phyloP scores from a whole-genome alignment of 2,113 vertebrate species.

The Halcyon senegalensis region DNA sequence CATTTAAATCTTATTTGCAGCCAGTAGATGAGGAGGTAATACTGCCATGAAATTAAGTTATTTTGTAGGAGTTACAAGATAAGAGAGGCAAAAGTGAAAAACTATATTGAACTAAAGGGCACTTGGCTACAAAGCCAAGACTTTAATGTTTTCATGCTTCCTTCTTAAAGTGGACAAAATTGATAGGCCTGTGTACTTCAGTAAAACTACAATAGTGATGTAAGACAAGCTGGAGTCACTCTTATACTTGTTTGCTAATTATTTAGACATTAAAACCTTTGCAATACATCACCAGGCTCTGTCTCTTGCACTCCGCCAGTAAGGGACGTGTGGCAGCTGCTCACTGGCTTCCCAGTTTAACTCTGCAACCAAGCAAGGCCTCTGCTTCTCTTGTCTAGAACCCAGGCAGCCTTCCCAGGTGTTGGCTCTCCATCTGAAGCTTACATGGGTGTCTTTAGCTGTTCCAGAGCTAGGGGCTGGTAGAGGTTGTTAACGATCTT shows the following conservation, averaged over 20 bases:
- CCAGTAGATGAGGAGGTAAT: neutral
- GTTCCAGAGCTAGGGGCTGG: neutral
- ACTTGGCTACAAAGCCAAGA: neutral
- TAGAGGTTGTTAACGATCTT: neutral
- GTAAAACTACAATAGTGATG: neutral
- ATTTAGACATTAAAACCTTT: neutral
- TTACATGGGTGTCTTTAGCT: neutral
- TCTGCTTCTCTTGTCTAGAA: neutral
- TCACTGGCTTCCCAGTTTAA: neutral
- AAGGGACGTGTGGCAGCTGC: neutral
- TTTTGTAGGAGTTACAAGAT: neutral
- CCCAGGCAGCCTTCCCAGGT: neutral
- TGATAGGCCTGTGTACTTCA: neutral
- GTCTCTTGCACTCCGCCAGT: neutral
- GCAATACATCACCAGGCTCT: neutral
- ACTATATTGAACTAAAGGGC: neutral
- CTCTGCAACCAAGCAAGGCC: rapidly evolving
- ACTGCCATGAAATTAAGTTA: neutral
- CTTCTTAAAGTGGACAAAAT: neutral
- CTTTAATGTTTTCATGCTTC: neutral
- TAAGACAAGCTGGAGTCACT: neutral
- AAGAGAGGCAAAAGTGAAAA: neutral
- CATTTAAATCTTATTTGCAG: neutral
- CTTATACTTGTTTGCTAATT: neutral
- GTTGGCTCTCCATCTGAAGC: neutral